Percentiles rank a stretch among this genome's conserved stretches.
phyloP scores from a whole-genome alignment of 2,888 invertebrate genomes.

The Dioctria linearis region DNA sequence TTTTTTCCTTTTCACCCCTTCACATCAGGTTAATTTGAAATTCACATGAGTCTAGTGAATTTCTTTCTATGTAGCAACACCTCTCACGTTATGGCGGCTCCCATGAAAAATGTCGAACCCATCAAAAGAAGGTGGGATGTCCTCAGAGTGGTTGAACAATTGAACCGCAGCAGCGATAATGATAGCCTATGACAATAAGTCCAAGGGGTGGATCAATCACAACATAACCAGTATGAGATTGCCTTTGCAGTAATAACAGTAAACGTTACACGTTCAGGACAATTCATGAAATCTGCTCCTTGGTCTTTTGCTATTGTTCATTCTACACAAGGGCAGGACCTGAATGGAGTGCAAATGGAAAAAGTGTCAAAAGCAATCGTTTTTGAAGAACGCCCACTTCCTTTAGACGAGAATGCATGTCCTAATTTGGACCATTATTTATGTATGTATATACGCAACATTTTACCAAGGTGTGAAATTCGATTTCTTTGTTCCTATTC shows the following conservation, averaged over 20 bases:
- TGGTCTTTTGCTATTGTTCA: background rate
- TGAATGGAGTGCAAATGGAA: background rate
- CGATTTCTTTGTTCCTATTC: constrained; percentile 10
- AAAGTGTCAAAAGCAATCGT: constrained; percentile 52
- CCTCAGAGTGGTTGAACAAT: constrained; percentile 49
- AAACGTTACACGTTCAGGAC: constrained; percentile 28
- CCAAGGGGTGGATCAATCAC: constrained; percentile 54
- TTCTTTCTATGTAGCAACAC: too few species aligned
- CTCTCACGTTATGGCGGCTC: too few species aligned
- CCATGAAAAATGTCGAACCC: too few species aligned
- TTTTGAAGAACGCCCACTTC: constrained; percentile 49
- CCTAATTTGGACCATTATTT: constrained; percentile 25
- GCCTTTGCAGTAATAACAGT: constrained; percentile 39
- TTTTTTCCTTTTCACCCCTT: too few species aligned
- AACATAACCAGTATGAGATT: constrained; percentile 46
- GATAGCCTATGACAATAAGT: constrained; percentile 61
- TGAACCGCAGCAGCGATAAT: constrained; percentile 67
- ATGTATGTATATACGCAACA: background rate
- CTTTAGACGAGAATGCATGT: constrained; percentile 18
- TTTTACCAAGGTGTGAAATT: constrained; percentile 27
- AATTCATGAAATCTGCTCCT: constrained; percentile 14
- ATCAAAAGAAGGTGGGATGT: constrained; percentile 20
- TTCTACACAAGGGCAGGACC: constrained; percentile 4
- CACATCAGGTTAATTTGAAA: too few species aligned
- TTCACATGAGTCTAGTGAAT: too few species aligned